phyloP scores from a whole-genome alignment of 2,797 vertebrate genomes.

The Anguilla megastoma region DNA sequence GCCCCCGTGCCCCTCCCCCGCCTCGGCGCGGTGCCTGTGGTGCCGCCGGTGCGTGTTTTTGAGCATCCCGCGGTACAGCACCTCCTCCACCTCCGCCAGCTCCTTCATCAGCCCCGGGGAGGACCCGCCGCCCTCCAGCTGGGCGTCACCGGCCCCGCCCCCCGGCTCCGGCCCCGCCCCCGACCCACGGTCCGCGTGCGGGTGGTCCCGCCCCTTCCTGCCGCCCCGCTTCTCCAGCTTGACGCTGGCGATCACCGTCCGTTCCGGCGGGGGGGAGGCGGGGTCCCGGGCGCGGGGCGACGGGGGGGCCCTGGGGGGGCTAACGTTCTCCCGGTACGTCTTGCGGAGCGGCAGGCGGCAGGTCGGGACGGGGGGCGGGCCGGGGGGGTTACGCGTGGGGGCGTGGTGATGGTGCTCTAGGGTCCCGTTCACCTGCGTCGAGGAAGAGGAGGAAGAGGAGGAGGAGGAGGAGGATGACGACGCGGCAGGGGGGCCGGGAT shows the following conservation, averaged over 20 bases:
- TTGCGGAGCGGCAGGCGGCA: constrained; percentile 88
- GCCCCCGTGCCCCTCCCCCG: constrained; percentile 54
- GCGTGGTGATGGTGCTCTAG: constrained; percentile 71
- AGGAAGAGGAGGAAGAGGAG: constrained; percentile 51
- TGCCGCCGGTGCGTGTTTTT: constrained; percentile 75
- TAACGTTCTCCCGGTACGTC: constrained; percentile 86
- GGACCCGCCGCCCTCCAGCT: constrained; percentile 33
- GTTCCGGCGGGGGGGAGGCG: constrained; percentile 61
- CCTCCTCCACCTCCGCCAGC: constrained; percentile 79
- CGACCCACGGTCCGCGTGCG: constrained; percentile 49
- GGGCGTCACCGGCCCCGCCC: not conserved
- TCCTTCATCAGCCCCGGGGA: constrained; percentile 70
- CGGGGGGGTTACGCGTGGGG: constrained; percentile 62
- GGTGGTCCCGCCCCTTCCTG: constrained; percentile 52
- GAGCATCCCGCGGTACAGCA: constrained; percentile 76
- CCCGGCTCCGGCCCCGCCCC: constrained; percentile 47
- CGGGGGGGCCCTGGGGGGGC: constrained; percentile 59
- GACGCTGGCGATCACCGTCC: constrained; percentile 78
- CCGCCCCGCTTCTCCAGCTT: constrained; percentile 73
- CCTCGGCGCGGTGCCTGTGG: constrained; percentile 56
- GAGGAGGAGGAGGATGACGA: constrained; percentile 56
- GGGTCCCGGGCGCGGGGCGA: constrained; percentile 53
- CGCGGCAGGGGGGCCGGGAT: constrained; percentile 38
- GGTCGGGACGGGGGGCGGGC: constrained; percentile 66
- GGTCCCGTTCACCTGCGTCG: constrained; percentile 83